Base-by-base conservation (phyloP, 1,140 invertebrate genomes). In the Drosophila chauvacae region DNA sequence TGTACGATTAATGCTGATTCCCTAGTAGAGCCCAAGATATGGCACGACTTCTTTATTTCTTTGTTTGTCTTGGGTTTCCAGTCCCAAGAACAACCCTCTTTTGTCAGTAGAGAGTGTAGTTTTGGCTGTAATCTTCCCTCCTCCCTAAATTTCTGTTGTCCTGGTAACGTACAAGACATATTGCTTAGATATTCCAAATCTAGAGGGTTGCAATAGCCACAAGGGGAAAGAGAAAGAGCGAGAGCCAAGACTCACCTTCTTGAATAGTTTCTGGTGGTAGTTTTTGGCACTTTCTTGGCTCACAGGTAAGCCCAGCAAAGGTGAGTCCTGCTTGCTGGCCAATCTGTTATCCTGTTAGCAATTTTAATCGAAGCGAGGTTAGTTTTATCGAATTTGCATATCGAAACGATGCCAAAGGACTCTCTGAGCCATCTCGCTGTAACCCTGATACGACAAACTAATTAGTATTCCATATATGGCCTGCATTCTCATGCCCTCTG, bases 341-440 rank as follows among this genome's bases (percentile, higher is more conserved):
- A 55, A 66, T 42, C 83, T 87, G 83, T 42, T 53, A 13, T 20
- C 82, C 83, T 87, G 79, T 68, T 82, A 61, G 51, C 42, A 42
- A 48, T 18, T 64, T 87, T 76, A 65, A 79, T 76, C 57, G 70
- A 75, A 55, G 57, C 53, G 47, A 50, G 57, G 44, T 37, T 79
- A 23, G 16, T 41, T 79, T 79, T 11, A 79, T 79, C n/a, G 3
- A 47, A 79, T 79, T 79, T 72, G 76, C 76, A 79, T 79, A 79
- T 70, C 44, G 50, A 56, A 62, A 23, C 30, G n/a, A n/a, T 16
- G 11, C 13, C 28, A 39, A 26, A 53, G n/a, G 30, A 64, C 6
- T 16, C 16, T 11, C 35, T 18, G 1, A 6, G 7, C 14, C 23
- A 37, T 10, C 45, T 23, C 28, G 14, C 78, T 80, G 78, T 4